A percentile compares a stretch with the other conserved stretches of the same genome.
phyloP scores from a whole-genome alignment of 2,797 vertebrate genomes.

The Dicrostonyx torquatus region DNA sequence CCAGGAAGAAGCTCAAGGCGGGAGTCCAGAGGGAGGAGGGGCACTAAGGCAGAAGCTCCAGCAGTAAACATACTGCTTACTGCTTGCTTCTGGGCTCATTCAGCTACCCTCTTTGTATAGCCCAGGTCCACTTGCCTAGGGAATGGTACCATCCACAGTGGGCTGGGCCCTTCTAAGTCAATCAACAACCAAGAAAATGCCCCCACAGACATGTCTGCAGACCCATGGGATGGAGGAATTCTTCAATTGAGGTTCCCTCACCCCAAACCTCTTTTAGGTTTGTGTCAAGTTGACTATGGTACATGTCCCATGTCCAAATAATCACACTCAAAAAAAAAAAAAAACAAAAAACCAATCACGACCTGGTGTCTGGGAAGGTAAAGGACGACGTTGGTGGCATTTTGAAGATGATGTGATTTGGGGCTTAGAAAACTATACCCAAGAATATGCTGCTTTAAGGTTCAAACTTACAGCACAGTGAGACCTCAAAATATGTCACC shows the following conservation, averaged over 20 bases:
- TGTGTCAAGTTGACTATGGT: neutral
- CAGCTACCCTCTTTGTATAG: neutral
- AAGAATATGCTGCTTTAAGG: neutral
- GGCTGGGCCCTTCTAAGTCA: neutral
- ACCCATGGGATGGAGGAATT: neutral
- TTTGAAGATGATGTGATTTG: neutral
- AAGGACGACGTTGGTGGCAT: neutral
- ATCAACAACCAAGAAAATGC: neutral
- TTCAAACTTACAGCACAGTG: neutral
- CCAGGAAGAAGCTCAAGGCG: neutral
- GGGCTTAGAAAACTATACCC: neutral
- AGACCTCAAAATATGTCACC: neutral
- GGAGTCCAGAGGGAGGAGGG: too few species aligned
- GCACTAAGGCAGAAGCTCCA: too few species aligned
- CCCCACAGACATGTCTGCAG: neutral
- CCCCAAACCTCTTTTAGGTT: neutral
- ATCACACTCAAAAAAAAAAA: too few species aligned
- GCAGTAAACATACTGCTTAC: neutral
- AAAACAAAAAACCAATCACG: neutral
- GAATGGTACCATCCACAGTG: neutral
- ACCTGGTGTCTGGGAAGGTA: neutral
- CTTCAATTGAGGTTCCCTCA: neutral
- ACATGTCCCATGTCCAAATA: neutral
- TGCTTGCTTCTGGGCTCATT: neutral
- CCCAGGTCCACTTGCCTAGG: neutral